Base-by-base conservation (phyloP, 2,888 invertebrate genomes). In the Campoletis raptor region DNA sequence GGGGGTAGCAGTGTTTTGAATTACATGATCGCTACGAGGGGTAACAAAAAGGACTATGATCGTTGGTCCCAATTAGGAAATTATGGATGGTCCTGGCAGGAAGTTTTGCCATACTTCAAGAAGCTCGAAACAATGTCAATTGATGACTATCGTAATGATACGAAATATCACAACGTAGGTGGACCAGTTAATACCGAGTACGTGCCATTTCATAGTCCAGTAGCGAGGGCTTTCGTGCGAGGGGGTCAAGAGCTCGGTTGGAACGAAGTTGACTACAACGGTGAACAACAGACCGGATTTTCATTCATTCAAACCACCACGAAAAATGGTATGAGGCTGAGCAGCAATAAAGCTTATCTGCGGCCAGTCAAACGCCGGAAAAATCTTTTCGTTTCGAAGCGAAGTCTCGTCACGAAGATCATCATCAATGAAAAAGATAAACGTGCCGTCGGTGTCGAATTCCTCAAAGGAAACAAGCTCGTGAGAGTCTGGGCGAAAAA, bases 1-100 rank as follows among this genome's bases (percentile, higher is more conserved):
- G 98, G 98, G 8, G 98, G 98, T 2, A 96, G 96, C 10, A 97
- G 97, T 87, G 96, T 97, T 0, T 94, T 98, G 12, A 98, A 98
- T 92, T 97, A 96, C 90, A 97, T 98, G 97, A 96, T 97, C 90
- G 97, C 97, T 90, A 97, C 97, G 0, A 94, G 97, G 86, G 97
- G 97, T 15, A 95, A 96, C 90, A 95, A 95, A 0, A 94, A 95
- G 5, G 98, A 98, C 91, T 98, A 97, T 92, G 97, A 98, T 91
- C 94, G 95, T 6, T 98, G 98, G 98, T 96, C 96, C 18, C 95
- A 94, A 0, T 92, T 96, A 91, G 98, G 97, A 0, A 97, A 97
- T 92, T 93, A 95, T 0, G 97, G 97, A 0, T 97, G 97, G 97
- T 96, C 96, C 73, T 97, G 96, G 95, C 94, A 96, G 40, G 96